Conservation (phyloP, 2,797 vertebrate genomes). For the Peromyscus eremicus region DNA sequence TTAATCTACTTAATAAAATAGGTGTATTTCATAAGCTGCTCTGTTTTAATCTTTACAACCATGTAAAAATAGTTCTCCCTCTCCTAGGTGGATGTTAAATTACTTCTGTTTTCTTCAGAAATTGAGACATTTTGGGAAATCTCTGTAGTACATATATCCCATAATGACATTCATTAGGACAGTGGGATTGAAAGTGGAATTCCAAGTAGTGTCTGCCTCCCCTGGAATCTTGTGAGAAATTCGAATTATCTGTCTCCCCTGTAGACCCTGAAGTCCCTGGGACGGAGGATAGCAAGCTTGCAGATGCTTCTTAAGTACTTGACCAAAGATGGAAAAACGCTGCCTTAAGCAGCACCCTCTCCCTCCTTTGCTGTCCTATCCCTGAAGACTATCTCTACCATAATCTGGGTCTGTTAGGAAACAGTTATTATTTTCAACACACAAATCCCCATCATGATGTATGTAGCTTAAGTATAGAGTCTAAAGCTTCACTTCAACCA, state of each 20-base stretch:
- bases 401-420: background rate
- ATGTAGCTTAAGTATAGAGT: background rate
- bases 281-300: background rate
- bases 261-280: background rate
- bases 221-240: background rate
- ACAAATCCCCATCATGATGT: background rate
- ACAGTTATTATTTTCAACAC: background rate
- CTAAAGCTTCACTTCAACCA: background rate
- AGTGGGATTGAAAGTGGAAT: background rate
- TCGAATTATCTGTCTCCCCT: background rate
- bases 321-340: background rate
- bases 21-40: background rate
- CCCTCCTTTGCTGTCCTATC: background rate
- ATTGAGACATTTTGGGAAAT: background rate
- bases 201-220: background rate
- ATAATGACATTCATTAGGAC: background rate
- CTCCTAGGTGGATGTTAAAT: background rate
- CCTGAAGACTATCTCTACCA: background rate
- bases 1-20: background rate
- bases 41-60: background rate
- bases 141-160: background rate
- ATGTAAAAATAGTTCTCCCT: background rate
- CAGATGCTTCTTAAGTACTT: background rate
- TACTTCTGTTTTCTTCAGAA: background rate
- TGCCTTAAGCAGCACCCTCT: background rate